phyloP scores from a whole-genome alignment of 2,888 invertebrate species.

The Nesidiocoris tenuis region DNA sequence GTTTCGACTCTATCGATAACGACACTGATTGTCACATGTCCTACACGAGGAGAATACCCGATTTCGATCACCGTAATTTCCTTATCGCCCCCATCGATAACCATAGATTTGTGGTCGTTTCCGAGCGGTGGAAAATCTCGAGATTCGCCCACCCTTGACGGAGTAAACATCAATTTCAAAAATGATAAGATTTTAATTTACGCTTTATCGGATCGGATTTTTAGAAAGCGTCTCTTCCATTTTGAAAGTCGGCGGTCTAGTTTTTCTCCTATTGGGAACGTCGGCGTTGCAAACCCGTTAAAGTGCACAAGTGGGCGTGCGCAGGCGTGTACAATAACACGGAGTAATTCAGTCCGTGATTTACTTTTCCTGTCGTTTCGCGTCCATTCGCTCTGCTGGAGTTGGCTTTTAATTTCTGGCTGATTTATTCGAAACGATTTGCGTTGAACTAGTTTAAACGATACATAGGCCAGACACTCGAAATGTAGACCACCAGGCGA shows the following conservation, averaged over 20 bases:
- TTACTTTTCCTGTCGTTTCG: not conserved
- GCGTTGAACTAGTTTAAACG: not conserved
- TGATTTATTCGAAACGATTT: not conserved
- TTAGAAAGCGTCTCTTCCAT: not conserved
- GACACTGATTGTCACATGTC: not conserved
- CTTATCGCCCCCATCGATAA: not conserved
- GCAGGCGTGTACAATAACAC: not conserved
- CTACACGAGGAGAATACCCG: not conserved
- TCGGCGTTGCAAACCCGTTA: not conserved
- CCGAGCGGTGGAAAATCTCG: not conserved
- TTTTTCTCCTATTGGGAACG: not conserved
- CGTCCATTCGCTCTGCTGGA: not conserved
- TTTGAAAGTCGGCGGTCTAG: not conserved
- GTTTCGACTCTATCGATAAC: too few relatives aligned
- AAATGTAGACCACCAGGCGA: not conserved
- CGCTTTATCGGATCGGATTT: not conserved
- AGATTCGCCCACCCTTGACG: not conserved
- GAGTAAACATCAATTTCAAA: not conserved
- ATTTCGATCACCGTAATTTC: not conserved
- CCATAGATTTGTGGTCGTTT: not conserved
- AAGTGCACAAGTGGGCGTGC: not conserved
- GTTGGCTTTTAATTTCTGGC: not conserved
- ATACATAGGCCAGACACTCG: not conserved
- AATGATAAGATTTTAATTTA: not conserved
- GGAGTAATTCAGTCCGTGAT: not conserved